A percentile compares a stretch with the other conserved stretches of the same genome.
Evolutionary conservation across 2,113 vertebrate species (phyloP).

Genomic region (Anarhynchus alexandrinus): DNA sequence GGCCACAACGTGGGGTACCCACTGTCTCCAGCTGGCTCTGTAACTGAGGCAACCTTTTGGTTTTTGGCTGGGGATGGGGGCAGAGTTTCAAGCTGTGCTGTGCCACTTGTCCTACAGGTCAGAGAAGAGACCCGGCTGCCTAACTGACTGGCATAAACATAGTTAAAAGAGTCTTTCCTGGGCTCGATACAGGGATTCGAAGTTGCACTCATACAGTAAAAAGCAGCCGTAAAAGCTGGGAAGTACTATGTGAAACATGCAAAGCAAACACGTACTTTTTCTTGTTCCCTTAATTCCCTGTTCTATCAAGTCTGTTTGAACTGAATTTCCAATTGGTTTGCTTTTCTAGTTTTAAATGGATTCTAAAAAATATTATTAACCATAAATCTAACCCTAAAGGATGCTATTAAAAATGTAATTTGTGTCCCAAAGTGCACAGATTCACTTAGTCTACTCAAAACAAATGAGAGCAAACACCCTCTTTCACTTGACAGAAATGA

Average conservation of each 20-base stretch:
- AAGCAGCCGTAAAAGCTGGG: not conserved
- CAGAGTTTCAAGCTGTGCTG: not conserved
- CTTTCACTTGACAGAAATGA: conserved; percentile 42
- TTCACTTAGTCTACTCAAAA: conserved; percentile 39
- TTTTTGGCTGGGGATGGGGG: not conserved
- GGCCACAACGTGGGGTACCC: not conserved
- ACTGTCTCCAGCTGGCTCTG: not conserved
- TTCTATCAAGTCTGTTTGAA: not conserved
- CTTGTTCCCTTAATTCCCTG: not conserved
- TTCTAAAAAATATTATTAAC: conserved; percentile 42
- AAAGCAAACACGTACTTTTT: not conserved
- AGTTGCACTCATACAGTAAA: not conserved
- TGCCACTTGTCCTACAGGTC: not conserved
- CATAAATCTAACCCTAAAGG: conserved; percentile 50
- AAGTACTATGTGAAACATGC: not conserved
- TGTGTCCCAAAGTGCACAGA: conserved; percentile 1
- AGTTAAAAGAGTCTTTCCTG: not conserved
- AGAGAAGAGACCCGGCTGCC: not conserved
- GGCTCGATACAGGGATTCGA: not conserved
- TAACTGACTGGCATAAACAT: not conserved
- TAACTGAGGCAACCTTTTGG: not conserved
- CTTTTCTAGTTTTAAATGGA: conserved; percentile 46
- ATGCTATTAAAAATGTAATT: conserved; percentile 20
- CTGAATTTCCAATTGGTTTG: not conserved
- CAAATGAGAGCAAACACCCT: not conserved